phyloP scores from a whole-genome alignment of 2,797 vertebrate genomes.

The Coreius guichenoti region DNA sequence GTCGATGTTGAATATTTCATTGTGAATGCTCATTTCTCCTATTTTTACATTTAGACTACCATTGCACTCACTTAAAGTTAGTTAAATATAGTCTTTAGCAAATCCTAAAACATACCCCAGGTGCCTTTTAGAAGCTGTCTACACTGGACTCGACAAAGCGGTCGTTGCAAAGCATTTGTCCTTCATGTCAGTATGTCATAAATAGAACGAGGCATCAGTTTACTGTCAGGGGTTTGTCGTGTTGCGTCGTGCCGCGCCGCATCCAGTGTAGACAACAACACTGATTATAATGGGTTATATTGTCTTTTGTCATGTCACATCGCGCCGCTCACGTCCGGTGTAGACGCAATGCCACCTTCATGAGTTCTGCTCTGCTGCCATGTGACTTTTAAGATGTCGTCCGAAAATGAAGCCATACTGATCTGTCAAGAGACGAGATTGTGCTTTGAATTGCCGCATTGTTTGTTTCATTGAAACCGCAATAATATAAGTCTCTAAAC shows the following conservation, averaged over 20 bases:
- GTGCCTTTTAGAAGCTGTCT: background rate
- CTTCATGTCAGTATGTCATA: no score
- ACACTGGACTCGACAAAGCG: no score
- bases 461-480: constrained; percentile 50
- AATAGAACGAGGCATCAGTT: no score
- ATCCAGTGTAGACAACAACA: no score
- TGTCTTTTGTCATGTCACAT: no score
- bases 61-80: background rate
- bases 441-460: constrained; percentile 52
- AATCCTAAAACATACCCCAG: background rate
- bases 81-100: background rate
- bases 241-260: no score
- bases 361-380: constrained; percentile 16
- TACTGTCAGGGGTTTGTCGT: no score
- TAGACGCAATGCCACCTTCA: no score
- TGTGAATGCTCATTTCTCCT: background rate
- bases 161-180: no score
- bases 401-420: constrained; percentile 52
- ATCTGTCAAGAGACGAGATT: constrained; percentile 51
- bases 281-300: no score
- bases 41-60: background rate
- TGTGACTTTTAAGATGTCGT: constrained; percentile 40
- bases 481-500: constrained; percentile 54
- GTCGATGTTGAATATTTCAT: background rate
- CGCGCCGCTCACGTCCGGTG: no score